A percentile compares a stretch with the other conserved stretches of the same genome.
Evolutionary conservation across 1,140 invertebrate genomes (phyloP).

Genomic region (Liolophura sinensis): DNA sequence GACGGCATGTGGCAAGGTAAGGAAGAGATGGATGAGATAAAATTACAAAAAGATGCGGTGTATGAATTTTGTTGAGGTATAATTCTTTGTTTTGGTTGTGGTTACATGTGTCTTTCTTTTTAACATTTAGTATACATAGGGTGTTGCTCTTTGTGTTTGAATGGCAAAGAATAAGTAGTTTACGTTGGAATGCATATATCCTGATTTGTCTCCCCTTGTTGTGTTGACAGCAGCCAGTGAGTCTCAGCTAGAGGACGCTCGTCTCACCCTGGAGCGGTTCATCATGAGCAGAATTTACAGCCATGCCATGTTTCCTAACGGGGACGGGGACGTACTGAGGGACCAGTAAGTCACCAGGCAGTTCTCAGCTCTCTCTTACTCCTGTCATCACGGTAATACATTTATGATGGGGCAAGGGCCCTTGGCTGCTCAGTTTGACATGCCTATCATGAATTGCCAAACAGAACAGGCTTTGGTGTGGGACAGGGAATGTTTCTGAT

Average conservation of each 20-base stretch:
- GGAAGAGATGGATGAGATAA: not conserved
- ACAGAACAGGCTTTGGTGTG: no score
- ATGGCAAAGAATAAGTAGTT: not conserved
- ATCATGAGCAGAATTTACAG: slow-evolving; percentile 87
- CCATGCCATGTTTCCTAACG: slow-evolving; percentile 94
- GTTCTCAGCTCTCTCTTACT: no score
- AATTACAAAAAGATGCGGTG: no score
- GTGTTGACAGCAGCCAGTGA: slow-evolving; percentile 74
- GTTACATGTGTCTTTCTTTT: no score
- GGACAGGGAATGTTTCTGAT: no score
- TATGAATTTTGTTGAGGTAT: no score
- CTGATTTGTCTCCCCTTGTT: not conserved
- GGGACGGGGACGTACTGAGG: slow-evolving; percentile 89
- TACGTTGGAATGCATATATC: not conserved
- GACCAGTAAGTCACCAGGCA: slow-evolving; percentile 73
- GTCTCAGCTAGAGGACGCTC: slow-evolving; percentile 71
- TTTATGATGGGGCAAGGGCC: no score
- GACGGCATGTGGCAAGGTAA: slow-evolving; percentile 75
- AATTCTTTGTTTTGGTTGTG: no score
- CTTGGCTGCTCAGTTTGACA: no score
- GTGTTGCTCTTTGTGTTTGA: no score
- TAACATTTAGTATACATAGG: not conserved
- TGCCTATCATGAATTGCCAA: no score
- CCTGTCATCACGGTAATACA: no score
- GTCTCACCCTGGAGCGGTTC: slow-evolving; percentile 62